Conservation (phyloP, 2,888 invertebrate species). For the Drosophila meridiana region DNA sequence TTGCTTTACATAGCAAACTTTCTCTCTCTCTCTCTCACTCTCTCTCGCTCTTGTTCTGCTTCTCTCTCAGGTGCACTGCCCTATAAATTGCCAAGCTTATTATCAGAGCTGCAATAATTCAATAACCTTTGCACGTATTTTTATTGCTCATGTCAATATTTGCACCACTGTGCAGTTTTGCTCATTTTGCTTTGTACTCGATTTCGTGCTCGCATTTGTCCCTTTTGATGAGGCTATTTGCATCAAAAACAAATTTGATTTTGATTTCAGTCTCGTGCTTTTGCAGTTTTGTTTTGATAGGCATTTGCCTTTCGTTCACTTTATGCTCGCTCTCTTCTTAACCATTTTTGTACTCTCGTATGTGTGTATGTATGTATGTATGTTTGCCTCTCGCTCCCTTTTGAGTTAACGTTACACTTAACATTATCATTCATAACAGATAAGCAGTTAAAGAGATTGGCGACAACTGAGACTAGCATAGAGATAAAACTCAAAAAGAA, state of each 20-base stretch:
- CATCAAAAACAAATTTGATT: conserved; percentile 40
- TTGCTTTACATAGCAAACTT: not conserved
- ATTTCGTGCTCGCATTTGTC: not conserved
- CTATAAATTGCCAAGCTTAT: conserved; percentile 6
- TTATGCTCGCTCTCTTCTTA: conserved; percentile 30
- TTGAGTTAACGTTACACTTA: conserved; percentile 10
- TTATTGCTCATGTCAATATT: conserved; percentile 9
- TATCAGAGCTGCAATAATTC: conserved; percentile 1
- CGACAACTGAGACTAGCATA: not conserved
- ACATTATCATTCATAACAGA: conserved; percentile 11
- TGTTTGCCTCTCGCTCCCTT: not conserved
- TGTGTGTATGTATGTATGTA: not conserved
- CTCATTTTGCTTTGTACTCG: not conserved
- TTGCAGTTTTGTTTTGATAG: conserved; percentile 66
- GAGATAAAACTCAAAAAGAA: conserved; percentile 20
- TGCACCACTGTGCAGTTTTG: conserved; percentile 10
- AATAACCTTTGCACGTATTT: conserved; percentile 22
- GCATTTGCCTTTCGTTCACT: conserved; percentile 39
- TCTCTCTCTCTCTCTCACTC: not conserved
- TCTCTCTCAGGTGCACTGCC: conserved; percentile 30
- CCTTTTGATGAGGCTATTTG: conserved; percentile 28
- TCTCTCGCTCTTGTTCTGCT: conserved; percentile 1
- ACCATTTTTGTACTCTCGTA: conserved; percentile 29
- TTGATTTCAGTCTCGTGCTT: conserved; percentile 29
- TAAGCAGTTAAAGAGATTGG: not conserved